Evolutionary conservation across 2,113 vertebrate genomes (phyloP).

Genomic region (Tenebrosternarchus preto): DNA sequence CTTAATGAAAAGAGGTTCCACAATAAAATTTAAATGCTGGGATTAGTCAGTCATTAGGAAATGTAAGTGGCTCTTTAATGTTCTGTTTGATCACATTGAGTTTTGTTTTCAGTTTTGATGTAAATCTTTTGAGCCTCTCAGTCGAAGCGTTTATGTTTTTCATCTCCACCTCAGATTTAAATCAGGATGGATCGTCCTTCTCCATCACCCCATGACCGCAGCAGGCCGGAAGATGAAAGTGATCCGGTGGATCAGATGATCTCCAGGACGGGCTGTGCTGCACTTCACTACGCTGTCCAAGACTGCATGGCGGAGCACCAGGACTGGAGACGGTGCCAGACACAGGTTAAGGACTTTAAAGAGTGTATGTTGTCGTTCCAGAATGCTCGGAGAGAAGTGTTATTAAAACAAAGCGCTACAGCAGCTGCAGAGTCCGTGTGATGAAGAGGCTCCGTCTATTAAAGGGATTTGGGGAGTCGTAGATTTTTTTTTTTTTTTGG

Average conservation of each 20-base stretch:
- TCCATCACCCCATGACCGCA: constrained; percentile 77
- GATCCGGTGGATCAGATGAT: constrained; percentile 88
- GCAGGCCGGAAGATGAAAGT: constrained; percentile 70
- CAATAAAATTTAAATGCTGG: too few species aligned
- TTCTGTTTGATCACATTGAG: background rate
- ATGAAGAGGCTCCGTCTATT: background rate
- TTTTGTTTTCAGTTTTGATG: background rate
- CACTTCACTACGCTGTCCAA: constrained; percentile 83
- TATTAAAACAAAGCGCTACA: constrained; percentile 50
- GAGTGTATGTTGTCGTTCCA: constrained; percentile 85
- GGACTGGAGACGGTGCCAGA: constrained; percentile 90
- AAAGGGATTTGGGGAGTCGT: too few species aligned
- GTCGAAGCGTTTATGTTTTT: background rate
- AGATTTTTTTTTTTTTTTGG: too few species aligned
- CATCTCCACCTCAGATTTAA: background rate
- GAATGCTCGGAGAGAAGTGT: constrained; percentile 65
- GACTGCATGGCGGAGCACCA: constrained; percentile 89
- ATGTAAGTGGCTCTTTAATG: background rate
- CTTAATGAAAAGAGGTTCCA: too few species aligned
- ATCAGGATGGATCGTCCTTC: constrained; percentile 73
- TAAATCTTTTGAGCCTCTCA: background rate
- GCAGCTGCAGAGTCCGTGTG: constrained; percentile 38
- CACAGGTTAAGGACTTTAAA: constrained; percentile 80
- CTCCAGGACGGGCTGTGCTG: constrained; percentile 80
- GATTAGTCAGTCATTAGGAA: background rate